Percentiles rank a stretch among this genome's conserved stretches.
Conservation (phyloP, 1,140 invertebrate species). For the Drosophila simulans region DNA sequence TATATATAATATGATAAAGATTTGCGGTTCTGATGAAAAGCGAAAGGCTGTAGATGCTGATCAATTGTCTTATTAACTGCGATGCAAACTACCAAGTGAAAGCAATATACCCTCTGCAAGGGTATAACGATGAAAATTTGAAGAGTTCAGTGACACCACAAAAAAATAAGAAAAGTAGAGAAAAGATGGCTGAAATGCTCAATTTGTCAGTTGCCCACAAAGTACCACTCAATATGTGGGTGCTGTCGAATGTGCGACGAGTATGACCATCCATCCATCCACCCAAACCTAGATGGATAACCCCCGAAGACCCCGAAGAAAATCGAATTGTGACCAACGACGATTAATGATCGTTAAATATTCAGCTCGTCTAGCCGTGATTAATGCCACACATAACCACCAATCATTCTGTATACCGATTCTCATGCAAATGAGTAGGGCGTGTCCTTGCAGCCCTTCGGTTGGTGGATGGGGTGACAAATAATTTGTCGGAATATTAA, state of each 20-base stretch:
- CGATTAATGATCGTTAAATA: slow-evolving; percentile 49
- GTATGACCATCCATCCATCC: not conserved
- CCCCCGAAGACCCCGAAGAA: slow-evolving; percentile 2
- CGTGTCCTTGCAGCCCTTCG: slow-evolving; percentile 40
- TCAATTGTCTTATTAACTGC: too few species aligned
- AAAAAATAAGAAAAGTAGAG: slow-evolving; percentile 55
- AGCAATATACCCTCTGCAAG: too few species aligned
- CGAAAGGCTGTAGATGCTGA: too few species aligned
- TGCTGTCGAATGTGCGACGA: slow-evolving; percentile 25
- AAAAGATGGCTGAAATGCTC: slow-evolving; percentile 56
- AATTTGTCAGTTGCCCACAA: slow-evolving; percentile 58
- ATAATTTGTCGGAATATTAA: slow-evolving; percentile 54
- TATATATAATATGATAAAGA: too few species aligned
- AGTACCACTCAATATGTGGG: slow-evolving; percentile 36
- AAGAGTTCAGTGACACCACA: slow-evolving; percentile 74
- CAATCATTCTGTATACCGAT: slow-evolving; percentile 31
- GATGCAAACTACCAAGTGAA: too few species aligned
- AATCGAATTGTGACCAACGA: not conserved
- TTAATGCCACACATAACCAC: slow-evolving; percentile 23
- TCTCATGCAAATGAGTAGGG: slow-evolving; percentile 47
- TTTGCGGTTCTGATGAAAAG: too few species aligned
- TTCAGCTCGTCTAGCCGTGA: slow-evolving; percentile 36
- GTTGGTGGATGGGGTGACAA: slow-evolving; percentile 38
- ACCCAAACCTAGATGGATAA: slow-evolving; percentile 4
- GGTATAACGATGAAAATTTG: slow-evolving; percentile 66